phyloP scores from a whole-genome alignment of 2,797 vertebrate genomes.

The Tachyglossus aculeatus region DNA sequence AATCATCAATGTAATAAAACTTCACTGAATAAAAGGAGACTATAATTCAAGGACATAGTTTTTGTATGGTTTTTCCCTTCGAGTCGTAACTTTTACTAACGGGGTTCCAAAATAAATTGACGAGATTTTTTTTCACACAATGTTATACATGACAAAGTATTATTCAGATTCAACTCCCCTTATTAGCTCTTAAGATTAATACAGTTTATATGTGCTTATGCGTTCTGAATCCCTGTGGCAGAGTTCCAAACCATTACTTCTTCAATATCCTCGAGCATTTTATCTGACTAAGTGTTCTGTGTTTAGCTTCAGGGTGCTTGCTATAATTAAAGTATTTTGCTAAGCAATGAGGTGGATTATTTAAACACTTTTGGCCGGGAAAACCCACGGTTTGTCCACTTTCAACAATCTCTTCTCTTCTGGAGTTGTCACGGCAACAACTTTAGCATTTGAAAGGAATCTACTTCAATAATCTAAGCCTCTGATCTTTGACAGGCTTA shows the following conservation, averaged over 20 bases:
- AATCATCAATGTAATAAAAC: conserved; percentile 61
- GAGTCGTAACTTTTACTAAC: conserved; percentile 42
- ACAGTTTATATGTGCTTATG: conserved; percentile 2
- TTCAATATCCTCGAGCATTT: neutral
- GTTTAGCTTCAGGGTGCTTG: conserved; percentile 2
- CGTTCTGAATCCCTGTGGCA: neutral
- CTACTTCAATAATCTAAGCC: conserved; percentile 77
- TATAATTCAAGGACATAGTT: conserved; percentile 33
- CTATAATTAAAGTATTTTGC: conserved; percentile 36
- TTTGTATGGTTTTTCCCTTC: conserved; percentile 47
- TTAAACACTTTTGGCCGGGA: conserved; percentile 58
- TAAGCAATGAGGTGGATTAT: conserved; percentile 42
- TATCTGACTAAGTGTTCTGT: neutral
- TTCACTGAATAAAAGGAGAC: neutral
- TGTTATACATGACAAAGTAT: conserved; percentile 12
- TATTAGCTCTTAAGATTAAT: conserved; percentile 36
- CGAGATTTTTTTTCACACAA: conserved; percentile 39
- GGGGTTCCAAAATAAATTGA: conserved; percentile 31
- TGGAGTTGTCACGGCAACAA: conserved; percentile 76
- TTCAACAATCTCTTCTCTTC: conserved; percentile 43
- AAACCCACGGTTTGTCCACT: conserved; percentile 56
- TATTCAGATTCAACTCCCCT: conserved; percentile 1
- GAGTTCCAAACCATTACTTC: conserved; percentile 1
- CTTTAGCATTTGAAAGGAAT: conserved; percentile 76
- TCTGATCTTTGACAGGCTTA: conserved; percentile 79